Conservation (phyloP, 2,888 invertebrate species). For the Sialis fuliginosa region DNA sequence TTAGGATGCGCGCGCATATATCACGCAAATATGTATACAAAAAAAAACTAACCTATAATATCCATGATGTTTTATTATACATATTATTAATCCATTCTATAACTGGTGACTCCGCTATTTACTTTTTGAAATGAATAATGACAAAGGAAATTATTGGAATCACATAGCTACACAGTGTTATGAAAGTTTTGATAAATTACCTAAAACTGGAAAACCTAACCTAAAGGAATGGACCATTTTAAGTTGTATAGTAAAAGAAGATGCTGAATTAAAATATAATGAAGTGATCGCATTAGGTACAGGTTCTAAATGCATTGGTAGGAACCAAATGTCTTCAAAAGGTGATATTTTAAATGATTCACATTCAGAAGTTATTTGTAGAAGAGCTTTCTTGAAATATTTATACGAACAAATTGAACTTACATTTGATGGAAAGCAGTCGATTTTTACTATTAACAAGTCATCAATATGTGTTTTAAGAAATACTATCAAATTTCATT, state of each 20-base stretch:
- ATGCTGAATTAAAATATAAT: constrained; percentile 19
- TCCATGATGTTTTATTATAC: too few species aligned
- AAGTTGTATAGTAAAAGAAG: constrained; percentile 47
- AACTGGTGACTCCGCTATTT: too few species aligned
- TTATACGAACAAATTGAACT: constrained; percentile 43
- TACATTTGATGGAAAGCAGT: constrained; percentile 17
- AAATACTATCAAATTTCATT: constrained; percentile 49
- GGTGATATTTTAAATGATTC: constrained; percentile 74
- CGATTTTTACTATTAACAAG: constrained; percentile 22
- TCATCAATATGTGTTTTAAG: constrained; percentile 29
- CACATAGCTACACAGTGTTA: constrained; percentile 24
- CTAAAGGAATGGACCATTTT: constrained; percentile 69
- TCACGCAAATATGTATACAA: too few species aligned
- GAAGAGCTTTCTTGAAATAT: constrained; percentile 66
- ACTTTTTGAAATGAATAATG: constrained; percentile 5
- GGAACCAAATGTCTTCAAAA: constrained; percentile 36
- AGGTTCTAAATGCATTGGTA: constrained; percentile 83
- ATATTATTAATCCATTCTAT: too few species aligned
- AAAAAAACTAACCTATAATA: too few species aligned
- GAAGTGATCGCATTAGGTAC: constrained; percentile 70
- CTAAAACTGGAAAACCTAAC: constrained; percentile 67
- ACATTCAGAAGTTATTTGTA: constrained; percentile 78
- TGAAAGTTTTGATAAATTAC: constrained; percentile 37
- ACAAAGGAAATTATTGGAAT: background rate
- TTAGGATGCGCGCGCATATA: too few species aligned